A percentile compares a stretch with the other conserved stretches of the same genome.
Evolutionary conservation across 2,113 vertebrate species (phyloP).

Genomic region (Calidris pugnax): DNA sequence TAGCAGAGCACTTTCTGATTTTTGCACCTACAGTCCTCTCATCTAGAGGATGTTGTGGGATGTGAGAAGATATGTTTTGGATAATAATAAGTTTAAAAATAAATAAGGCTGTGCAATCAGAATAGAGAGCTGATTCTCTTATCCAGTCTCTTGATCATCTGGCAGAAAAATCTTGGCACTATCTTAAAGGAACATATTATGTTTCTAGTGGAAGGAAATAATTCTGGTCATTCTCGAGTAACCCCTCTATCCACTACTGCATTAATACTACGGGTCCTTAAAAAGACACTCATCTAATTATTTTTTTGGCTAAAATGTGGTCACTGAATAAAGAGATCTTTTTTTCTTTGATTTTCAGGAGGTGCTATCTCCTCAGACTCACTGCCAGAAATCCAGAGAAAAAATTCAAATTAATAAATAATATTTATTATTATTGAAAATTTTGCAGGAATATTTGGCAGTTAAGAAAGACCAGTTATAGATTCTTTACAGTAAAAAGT

Average conservation of each 20-base stretch:
- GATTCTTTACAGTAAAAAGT: slow-evolving; percentile 25
- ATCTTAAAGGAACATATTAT: not conserved
- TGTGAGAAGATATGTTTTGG: not conserved
- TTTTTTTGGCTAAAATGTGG: not conserved
- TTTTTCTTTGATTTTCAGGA: not conserved
- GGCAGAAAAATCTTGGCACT: slow-evolving; percentile 9
- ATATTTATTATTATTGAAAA: not conserved
- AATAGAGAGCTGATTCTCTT: not conserved
- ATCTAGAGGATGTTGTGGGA: not conserved
- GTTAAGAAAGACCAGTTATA: not conserved
- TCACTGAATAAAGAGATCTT: not conserved
- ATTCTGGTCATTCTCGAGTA: not conserved
- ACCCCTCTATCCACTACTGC: not conserved
- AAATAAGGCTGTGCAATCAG: not conserved
- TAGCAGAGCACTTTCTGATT: not conserved
- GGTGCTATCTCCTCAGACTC: not conserved
- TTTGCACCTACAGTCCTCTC: not conserved
- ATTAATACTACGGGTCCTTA: not conserved
- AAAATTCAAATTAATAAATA: slow-evolving; percentile 24
- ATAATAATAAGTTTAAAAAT: not conserved
- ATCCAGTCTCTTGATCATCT: not conserved
- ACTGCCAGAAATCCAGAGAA: not conserved
- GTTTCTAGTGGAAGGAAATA: slow-evolving; percentile 11
- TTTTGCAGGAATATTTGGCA: slow-evolving; percentile 38
- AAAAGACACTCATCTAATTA: not conserved